A percentile compares a stretch with the other conserved stretches of the same genome.
These are phyloP conservation scores for Lates calcarifer DNA, from an alignment of 2,113 vertebrate genomes.

Conservation along the genomic window DNA sequence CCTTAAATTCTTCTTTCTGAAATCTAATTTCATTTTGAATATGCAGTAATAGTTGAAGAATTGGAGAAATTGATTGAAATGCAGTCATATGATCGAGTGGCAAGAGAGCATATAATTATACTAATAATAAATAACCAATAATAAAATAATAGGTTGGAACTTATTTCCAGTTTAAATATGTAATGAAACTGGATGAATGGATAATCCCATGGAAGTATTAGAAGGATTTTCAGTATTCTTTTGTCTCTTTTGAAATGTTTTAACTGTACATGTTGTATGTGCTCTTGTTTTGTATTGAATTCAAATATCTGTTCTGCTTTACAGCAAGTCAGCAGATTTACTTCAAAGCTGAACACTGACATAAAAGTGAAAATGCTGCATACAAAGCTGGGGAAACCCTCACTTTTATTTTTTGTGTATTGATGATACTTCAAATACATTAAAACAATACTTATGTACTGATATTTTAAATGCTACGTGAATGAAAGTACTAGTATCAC, in stretches of 20 bases:
- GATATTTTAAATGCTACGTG: background rate
- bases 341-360: background rate
- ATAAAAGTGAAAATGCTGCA: background rate
- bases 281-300: background rate
- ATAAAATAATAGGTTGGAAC: background rate
- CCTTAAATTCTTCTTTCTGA: background rate
- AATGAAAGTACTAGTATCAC: background rate
- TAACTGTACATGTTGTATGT: background rate
- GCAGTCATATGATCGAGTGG: background rate
- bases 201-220: background rate
- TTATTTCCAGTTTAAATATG: background rate
- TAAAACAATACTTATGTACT: background rate
- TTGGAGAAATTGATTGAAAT: background rate
- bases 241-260: background rate
- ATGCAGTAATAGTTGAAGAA: background rate
- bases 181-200: background rate
- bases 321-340: background rate
- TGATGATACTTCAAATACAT: background rate
- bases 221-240: background rate
- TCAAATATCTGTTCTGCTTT: background rate
- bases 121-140: background rate
- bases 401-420: background rate
- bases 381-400: background rate
- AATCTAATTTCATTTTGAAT: background rate
- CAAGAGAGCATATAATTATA: background rate